Evolutionary conservation across 2,888 invertebrate genomes (phyloP).

Genomic region (Nephrocerus scutellatus): DNA sequence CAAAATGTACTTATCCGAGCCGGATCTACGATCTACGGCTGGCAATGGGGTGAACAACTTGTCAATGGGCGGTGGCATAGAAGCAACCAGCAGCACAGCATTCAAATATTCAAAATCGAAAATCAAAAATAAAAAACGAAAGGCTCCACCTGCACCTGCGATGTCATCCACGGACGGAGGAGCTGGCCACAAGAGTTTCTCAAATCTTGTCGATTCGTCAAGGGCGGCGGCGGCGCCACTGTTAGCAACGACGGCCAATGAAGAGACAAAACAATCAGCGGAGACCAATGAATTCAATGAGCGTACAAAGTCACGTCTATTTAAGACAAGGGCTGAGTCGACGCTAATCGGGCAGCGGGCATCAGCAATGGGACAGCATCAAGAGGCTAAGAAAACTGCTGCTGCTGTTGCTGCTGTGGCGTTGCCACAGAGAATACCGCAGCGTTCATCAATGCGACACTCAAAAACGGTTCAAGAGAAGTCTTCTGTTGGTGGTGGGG

Average conservation of each 20-base stretch:
- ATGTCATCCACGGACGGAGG: constrained; percentile 48
- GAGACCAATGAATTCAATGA: too few relatives aligned
- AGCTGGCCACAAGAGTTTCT: too few relatives aligned
- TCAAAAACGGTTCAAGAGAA: too few relatives aligned
- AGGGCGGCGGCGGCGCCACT: neutral
- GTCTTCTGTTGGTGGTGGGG: too few relatives aligned
- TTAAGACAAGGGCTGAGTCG: constrained; percentile 68
- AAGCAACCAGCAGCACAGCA: constrained; percentile 12
- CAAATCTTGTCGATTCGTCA: too few relatives aligned
- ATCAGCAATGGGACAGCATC: too few relatives aligned
- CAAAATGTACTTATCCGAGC: constrained; percentile 67
- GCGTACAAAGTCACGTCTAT: constrained; percentile 58
- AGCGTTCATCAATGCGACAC: too few relatives aligned
- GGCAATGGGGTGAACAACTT: neutral
- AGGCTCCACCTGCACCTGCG: constrained; percentile 56
- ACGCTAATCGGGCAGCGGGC: too few relatives aligned
- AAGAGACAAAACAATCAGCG: too few relatives aligned
- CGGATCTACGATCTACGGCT: constrained; percentile 52
- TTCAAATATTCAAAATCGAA: constrained; percentile 41
- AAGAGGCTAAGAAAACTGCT: too few relatives aligned
- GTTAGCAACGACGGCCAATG: neutral
- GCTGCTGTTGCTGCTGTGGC: too few relatives aligned
- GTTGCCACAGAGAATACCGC: too few relatives aligned
- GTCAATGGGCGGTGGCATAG: neutral
- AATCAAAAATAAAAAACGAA: constrained; percentile 60